Evolutionary conservation across 2,888 invertebrate species (phyloP), one percentile per base, ranked within the genome.

Genomic region (Pyrgus malvae): DNA sequence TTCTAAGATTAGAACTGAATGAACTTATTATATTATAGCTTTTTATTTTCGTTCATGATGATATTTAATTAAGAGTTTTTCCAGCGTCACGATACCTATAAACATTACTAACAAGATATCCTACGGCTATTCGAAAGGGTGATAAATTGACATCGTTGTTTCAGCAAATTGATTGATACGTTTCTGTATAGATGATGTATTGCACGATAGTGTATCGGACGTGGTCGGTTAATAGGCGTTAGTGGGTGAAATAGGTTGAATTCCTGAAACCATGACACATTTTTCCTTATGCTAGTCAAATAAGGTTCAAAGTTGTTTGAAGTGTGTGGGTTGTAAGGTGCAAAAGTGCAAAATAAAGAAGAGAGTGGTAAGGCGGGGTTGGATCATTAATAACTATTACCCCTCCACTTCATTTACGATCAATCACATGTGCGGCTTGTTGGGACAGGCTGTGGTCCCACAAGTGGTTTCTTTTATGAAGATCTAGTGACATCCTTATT

Each of bases 321-420:
- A 78, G 70, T 66, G 63, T 76, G 16, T 27, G n/a, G 19, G 19
- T 44, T 11, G 17, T 25, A n/a, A 19, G 44, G 6, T 29, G 29
- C 19, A 40, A 27, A 48, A 49, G 21, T 48, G 33, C n/a, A 37
- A 44, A 35, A 14, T 48, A 25, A 53, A 51, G 44, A 51, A 53
- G 19, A 37, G 21, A 19, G 27, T 27, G 41, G 27, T 21, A 12
- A 73, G 83, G 84, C 79, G 83, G 83, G 74, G 80, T 68, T 69
- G 70, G 59, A 72, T 78, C 86, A 88, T 89, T 90, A 88, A 88
- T 90, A 88, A 87, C 89, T 87, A 88, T 82, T 77, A 72, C 80
- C 80, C 83, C 69, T 71, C 69, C 74, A 83, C 85, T 88, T 89
- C 88, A 88, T 89, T 89, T 85, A 81, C 84, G 72, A 90, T 90